A percentile compares a stretch with the other conserved stretches of the same genome.
Conservation (phyloP, 2,888 invertebrate species). For the Amblyjoppa fuscipennis region DNA sequence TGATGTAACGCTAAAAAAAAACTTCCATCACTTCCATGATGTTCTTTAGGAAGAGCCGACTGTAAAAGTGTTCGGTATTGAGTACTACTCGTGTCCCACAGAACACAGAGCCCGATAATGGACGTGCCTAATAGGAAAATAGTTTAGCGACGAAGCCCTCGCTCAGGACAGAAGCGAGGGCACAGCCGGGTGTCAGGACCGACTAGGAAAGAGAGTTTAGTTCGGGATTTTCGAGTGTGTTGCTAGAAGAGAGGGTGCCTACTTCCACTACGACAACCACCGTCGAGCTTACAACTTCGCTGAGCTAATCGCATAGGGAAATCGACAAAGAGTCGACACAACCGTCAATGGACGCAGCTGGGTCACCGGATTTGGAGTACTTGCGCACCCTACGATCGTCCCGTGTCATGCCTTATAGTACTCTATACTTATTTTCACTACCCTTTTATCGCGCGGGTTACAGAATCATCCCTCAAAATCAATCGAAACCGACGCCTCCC, state of each 20-base stretch:
- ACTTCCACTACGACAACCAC: conserved; percentile 35
- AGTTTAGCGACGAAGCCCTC: conserved; percentile 71
- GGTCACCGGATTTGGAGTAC: conserved; percentile 76
- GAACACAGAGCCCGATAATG: conserved; percentile 56
- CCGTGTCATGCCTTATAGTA: conserved; percentile 11
- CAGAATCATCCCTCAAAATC: conserved; percentile 56
- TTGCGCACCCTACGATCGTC: conserved; percentile 45
- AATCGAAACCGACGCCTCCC: conserved; percentile 44
- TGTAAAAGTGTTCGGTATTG: conserved; percentile 18
- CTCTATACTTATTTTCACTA: conserved; percentile 34
- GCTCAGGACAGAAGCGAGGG: conserved; percentile 31
- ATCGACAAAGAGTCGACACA: conserved; percentile 82
- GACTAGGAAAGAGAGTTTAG: conserved; percentile 52
- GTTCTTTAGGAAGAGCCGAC: conserved; percentile 2
- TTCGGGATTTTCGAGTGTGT: conserved; percentile 65
- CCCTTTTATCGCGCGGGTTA: conserved; percentile 48
- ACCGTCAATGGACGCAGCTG: conserved; percentile 80
- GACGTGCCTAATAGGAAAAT: conserved; percentile 79
- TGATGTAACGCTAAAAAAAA: neutral
- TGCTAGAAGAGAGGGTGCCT: conserved; percentile 59
- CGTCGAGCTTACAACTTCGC: conserved; percentile 51
- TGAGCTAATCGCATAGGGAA: conserved; percentile 79
- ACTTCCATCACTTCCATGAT: neutral
- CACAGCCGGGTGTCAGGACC: conserved; percentile 62
- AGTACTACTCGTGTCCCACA: conserved; percentile 28